Conservation (phyloP, 2,113 vertebrate genomes). For the Paracanthobrama guichenoti region DNA sequence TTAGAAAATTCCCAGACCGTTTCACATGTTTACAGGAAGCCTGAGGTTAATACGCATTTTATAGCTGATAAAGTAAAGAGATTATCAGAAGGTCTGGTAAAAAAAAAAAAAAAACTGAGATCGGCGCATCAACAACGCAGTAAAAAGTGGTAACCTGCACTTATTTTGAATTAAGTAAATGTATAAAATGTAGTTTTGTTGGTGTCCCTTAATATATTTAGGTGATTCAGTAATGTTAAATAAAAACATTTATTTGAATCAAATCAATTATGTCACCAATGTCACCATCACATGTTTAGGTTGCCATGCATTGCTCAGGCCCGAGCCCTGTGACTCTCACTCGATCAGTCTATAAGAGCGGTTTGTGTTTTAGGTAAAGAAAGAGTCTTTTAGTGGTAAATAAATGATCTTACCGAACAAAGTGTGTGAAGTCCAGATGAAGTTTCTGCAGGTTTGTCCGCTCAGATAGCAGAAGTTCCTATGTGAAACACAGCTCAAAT, state of each 20-base stretch:
- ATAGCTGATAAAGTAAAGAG: not conserved
- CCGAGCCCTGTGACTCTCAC: not conserved
- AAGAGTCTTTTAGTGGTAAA: slow-evolving; percentile 34
- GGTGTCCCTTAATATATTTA: too few relatives aligned
- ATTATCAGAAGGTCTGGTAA: not conserved
- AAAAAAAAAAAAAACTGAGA: too few relatives aligned
- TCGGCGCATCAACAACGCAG: not conserved
- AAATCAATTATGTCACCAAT: too few relatives aligned
- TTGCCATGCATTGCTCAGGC: too few relatives aligned
- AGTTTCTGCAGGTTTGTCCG: not conserved
- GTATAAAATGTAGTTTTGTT: too few relatives aligned
- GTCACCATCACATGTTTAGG: too few relatives aligned
- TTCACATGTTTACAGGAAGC: not conserved
- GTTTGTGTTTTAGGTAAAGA: not conserved
- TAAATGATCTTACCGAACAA: not conserved
- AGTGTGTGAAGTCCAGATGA: not conserved
- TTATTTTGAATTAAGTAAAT: too few relatives aligned
- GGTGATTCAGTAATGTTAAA: too few relatives aligned
- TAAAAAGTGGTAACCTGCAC: too few relatives aligned
- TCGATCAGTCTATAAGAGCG: not conserved
- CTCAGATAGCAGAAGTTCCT: not conserved
- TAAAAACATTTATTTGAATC: too few relatives aligned
- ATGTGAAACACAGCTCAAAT: not conserved
- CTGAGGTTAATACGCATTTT: not conserved
- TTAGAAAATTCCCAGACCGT: not conserved